These are phyloP conservation scores for Hermatobates lingyangjiaoensis DNA, from an alignment of 1,140 invertebrate genomes.

Conservation along the genomic window DNA sequence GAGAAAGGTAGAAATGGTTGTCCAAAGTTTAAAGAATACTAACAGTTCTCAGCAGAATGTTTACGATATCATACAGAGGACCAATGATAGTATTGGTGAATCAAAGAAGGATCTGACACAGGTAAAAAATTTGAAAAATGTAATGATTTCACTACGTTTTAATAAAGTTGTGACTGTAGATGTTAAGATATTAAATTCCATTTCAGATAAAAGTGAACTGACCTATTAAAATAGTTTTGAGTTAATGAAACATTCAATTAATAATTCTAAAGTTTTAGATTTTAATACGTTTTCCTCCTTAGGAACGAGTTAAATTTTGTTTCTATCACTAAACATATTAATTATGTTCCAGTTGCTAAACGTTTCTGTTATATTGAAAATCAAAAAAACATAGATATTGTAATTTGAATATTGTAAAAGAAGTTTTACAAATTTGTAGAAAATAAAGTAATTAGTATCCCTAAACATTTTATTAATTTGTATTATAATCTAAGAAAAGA, in stretches of 20 bases:
- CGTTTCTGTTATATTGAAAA: no score
- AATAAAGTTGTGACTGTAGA: not conserved
- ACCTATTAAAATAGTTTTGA: not conserved
- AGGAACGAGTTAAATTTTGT: no score
- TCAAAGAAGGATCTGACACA: slow-evolving; percentile 51
- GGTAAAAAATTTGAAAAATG: slow-evolving; percentile 21
- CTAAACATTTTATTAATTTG: no score
- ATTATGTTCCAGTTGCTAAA: no score
- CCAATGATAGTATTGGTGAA: slow-evolving; percentile 52
- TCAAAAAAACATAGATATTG: no score
- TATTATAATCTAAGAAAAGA: no score
- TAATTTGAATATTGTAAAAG: no score
- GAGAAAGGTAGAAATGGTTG: slow-evolving; percentile 34
- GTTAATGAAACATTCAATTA: not conserved
- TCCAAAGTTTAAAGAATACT: slow-evolving; percentile 41
- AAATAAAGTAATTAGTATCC: no score
- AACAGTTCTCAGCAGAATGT: slow-evolving; percentile 57
- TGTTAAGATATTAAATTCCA: not conserved
- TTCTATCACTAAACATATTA: no score
- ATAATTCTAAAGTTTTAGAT: not conserved
- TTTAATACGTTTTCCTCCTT: not conserved
- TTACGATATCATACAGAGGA: slow-evolving; percentile 53
- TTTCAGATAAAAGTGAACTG: not conserved
- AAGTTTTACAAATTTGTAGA: no score
- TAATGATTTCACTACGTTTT: not conserved